A percentile compares a stretch with the other conserved stretches of the same genome.
These are phyloP conservation scores for Gadus chalcogrammus DNA, from an alignment of 2,113 vertebrate genomes.

Conservation along the genomic window DNA sequence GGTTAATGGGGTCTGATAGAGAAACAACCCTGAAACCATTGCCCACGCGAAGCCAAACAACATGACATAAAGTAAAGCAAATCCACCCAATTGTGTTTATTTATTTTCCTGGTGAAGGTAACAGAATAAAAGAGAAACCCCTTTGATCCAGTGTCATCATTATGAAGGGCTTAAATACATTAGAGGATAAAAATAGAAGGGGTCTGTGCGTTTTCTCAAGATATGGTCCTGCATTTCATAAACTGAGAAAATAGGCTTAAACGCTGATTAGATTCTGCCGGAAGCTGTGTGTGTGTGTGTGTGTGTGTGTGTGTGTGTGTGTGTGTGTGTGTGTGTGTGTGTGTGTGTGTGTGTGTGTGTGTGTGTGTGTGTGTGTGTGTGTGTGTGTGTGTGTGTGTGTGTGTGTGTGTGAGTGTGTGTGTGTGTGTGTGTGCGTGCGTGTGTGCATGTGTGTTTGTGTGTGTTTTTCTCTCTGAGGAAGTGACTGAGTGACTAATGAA, in stretches of 20 bases:
- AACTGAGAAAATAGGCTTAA: constrained; percentile 60
- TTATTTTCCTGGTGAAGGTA: constrained; percentile 19
- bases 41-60: constrained; percentile 1
- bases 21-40: constrained; percentile 8
- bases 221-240: constrained; percentile 32
- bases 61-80: not conserved
- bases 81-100: constrained; percentile 1
- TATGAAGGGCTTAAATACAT: constrained; percentile 8
- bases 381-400: too few species aligned
- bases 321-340: too few species aligned
- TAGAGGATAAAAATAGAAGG: constrained; percentile 21
- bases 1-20: constrained; percentile 24
- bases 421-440: too few species aligned
- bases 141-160: constrained; percentile 2
- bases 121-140: constrained; percentile 12
- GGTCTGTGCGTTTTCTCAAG: constrained; percentile 22
- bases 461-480: constrained; percentile 37
- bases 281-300: constrained; percentile 23
- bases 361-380: too few species aligned
- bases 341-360: too few species aligned
- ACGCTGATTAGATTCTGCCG: constrained; percentile 65
- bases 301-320: too few species aligned
- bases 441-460: too few species aligned
- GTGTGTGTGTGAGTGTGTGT: too few species aligned
- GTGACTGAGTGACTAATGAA: constrained; percentile 73